These are phyloP conservation scores for Himalopsyche phryganea DNA, from an alignment of 1,140 invertebrate species.

Conservation along the genomic window DNA sequence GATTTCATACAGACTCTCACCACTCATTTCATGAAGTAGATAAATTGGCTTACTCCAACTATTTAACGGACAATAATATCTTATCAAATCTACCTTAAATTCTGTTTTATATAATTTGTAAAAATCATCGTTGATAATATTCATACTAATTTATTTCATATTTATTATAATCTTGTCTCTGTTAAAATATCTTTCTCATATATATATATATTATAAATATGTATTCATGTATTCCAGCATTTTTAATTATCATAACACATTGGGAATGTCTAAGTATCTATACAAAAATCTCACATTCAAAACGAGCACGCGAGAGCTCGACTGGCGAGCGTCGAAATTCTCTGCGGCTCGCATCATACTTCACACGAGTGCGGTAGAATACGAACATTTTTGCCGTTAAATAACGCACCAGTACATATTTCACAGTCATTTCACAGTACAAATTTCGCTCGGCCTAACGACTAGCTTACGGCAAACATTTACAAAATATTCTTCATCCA, in stretches of 20 bases:
- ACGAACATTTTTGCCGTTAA: background rate
- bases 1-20: too few species aligned
- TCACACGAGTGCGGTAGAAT: background rate
- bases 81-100: conserved; percentile 26
- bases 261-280: conserved; percentile 35
- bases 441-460: conserved; percentile 4
- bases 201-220: conserved; percentile 28
- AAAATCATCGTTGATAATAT: conserved; percentile 33
- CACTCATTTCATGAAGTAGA: too few species aligned
- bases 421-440: background rate
- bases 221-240: conserved; percentile 26
- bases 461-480: conserved; percentile 11
- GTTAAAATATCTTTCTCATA: conserved; percentile 7
- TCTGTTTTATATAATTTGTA: conserved; percentile 28
- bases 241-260: conserved; percentile 22
- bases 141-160: background rate
- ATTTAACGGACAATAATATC: conserved; percentile 10
- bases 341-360: background rate
- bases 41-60: background rate
- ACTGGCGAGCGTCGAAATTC: background rate
- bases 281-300: conserved; percentile 23
- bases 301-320: background rate
- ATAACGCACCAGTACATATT: background rate
- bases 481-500: conserved; percentile 4
- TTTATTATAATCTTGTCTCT: background rate